Conservation (phyloP, 2,797 vertebrate species). For the Chiloscyllium punctatum region DNA sequence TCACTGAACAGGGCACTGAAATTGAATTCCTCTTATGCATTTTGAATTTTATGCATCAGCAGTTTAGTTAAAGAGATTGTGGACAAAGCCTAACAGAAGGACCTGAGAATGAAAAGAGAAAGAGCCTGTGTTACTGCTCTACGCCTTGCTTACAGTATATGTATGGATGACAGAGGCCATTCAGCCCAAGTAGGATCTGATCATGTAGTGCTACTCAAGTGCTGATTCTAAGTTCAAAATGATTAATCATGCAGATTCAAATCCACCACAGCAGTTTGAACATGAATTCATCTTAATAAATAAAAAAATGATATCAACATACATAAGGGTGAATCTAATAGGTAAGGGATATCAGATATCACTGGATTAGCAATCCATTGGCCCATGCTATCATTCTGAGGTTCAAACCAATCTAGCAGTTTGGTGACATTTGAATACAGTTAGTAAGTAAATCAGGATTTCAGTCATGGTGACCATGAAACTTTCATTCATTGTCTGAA, state of each 20-base stretch:
- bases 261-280: neutral
- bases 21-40: neutral
- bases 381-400: no score
- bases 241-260: neutral
- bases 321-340: neutral
- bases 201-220: neutral
- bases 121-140: neutral
- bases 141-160: no score
- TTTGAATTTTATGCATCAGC: conserved; percentile 14
- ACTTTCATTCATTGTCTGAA: no score
- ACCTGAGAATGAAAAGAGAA: neutral
- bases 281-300: neutral
- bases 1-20: neutral
- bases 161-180: neutral
- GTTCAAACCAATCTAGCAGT: no score
- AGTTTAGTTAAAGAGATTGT: neutral
- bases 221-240: neutral
- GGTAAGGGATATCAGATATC: no score
- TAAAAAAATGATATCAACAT: neutral
- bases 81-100: neutral
- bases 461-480: no score
- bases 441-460: no score
- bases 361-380: no score
- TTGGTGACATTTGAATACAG: no score
- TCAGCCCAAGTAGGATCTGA: neutral